A percentile compares a stretch with the other conserved stretches of the same genome.
Evolutionary conservation across 2,797 vertebrate genomes (phyloP).

Genomic region (Gallirallus australis): DNA sequence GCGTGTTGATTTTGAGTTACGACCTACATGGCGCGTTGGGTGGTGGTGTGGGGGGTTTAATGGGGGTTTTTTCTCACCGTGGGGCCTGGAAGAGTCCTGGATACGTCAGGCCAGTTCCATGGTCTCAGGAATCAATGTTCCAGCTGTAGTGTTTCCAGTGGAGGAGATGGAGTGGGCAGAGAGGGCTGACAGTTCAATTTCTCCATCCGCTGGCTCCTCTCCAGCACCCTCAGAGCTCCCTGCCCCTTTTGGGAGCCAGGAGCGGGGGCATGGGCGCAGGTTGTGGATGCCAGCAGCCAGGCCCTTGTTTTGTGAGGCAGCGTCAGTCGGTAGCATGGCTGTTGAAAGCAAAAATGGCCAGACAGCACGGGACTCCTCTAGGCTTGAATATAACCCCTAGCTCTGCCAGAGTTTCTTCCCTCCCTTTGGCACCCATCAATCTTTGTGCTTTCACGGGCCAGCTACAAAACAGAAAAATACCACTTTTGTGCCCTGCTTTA

Average conservation of each 20-base stretch:
- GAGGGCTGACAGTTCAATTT: not conserved
- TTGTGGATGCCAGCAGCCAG: not conserved
- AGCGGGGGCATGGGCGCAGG: accelerated
- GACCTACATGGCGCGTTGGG: not conserved
- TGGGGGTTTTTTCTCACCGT: accelerated
- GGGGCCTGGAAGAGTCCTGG: not conserved
- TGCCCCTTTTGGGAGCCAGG: not conserved
- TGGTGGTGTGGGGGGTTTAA: too few relatives aligned
- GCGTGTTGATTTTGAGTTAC: not conserved
- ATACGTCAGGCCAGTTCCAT: accelerated
- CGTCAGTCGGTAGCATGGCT: not conserved
- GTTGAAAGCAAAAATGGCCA: not conserved
- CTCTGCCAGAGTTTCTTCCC: not conserved
- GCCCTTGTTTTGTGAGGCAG: not conserved
- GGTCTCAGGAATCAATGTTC: not conserved
- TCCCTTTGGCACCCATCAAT: not conserved
- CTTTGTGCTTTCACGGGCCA: not conserved
- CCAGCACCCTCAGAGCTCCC: not conserved
- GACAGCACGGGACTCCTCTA: not conserved
- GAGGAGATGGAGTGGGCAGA: not conserved
- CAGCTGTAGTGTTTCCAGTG: not conserved
- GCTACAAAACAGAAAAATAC: not conserved
- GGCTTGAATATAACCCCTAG: not conserved
- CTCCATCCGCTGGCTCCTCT: not conserved
- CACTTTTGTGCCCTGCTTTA: not conserved